A percentile compares a stretch with the other conserved stretches of the same genome.
These are phyloP conservation scores for Acanthopagrus latus DNA, from an alignment of 2,797 vertebrate genomes.

Conservation along the genomic window DNA sequence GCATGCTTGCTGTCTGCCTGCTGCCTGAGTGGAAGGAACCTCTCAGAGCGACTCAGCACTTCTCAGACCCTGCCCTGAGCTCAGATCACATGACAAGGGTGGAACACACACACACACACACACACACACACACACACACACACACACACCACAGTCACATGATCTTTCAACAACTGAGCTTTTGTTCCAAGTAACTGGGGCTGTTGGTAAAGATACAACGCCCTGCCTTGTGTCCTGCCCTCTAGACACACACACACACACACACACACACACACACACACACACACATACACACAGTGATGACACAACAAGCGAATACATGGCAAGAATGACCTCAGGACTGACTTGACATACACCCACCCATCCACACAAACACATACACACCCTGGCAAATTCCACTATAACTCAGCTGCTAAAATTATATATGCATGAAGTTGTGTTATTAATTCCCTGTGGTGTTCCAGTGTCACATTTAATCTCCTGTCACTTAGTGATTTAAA, in stretches of 20 bases:
- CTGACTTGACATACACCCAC: slow-evolving; percentile 34
- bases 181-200: slow-evolving; percentile 82
- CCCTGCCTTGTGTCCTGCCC: slow-evolving; percentile 79
- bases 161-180: slow-evolving; percentile 83
- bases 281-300: slow-evolving; percentile 39
- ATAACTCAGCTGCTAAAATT: not conserved
- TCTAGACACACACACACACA: not conserved
- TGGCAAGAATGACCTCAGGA: slow-evolving; percentile 42
- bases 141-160: slow-evolving; percentile 74
- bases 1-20: slow-evolving; percentile 48
- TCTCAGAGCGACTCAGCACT: slow-evolving; percentile 79
- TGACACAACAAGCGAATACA: slow-evolving; percentile 47
- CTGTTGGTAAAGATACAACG: slow-evolving; percentile 78
- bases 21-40: slow-evolving; percentile 66
- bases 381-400: not conserved
- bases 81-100: slow-evolving; percentile 82
- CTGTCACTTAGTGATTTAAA: not conserved
- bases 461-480: not conserved
- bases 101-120: slow-evolving; percentile 56
- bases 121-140: slow-evolving; percentile 12
- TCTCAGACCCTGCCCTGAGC: slow-evolving; percentile 75
- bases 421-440: not conserved
- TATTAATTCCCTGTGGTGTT: not conserved
- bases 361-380: not conserved
- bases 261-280: slow-evolving; percentile 1